A percentile compares a stretch with the other conserved stretches of the same genome.
Conservation (phyloP, 1,140 invertebrate genomes). For the Pseudoatta argentina region DNA sequence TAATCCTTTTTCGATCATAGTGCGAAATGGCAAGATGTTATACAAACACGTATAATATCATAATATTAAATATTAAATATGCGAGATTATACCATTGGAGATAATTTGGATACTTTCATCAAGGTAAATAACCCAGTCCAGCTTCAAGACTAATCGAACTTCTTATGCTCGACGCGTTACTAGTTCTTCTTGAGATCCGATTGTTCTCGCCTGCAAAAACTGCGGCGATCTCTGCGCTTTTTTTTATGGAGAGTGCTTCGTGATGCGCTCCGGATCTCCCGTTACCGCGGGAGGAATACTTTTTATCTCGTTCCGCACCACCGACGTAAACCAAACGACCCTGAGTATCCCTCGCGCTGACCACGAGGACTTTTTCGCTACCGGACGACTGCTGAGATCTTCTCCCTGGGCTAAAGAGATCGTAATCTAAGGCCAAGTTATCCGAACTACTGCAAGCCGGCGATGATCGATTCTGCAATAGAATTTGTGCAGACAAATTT, state of each 20-base stretch:
- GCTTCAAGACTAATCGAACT: constrained; percentile 84
- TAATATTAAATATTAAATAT: constrained; percentile 41
- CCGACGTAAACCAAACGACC: constrained; percentile 87
- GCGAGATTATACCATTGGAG: not conserved
- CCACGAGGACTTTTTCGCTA: constrained; percentile 86
- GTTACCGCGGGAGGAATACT: constrained; percentile 75
- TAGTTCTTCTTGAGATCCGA: constrained; percentile 78
- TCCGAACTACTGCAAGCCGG: constrained; percentile 85
- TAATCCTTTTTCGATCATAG: constrained; percentile 2
- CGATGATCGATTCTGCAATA: constrained; percentile 75
- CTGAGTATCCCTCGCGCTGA: constrained; percentile 87
- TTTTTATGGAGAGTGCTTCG: constrained; percentile 94
- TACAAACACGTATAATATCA: not conserved
- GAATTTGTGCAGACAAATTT: constrained; percentile 23
- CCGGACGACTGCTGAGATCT: constrained; percentile 81
- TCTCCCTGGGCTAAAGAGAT: constrained; percentile 88
- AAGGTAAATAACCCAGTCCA: constrained; percentile 84
- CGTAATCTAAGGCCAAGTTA: constrained; percentile 91
- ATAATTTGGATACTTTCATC: constrained; percentile 50
- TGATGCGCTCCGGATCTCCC: constrained; percentile 84
- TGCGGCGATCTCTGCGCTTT: constrained; percentile 95
- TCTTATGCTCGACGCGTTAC: constrained; percentile 82
- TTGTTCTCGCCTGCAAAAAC: constrained; percentile 87
- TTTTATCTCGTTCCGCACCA: constrained; percentile 84
- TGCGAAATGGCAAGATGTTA: constrained; percentile 52